Conservation (phyloP, 2,797 vertebrate species). For the Adelosebastes latens region DNA sequence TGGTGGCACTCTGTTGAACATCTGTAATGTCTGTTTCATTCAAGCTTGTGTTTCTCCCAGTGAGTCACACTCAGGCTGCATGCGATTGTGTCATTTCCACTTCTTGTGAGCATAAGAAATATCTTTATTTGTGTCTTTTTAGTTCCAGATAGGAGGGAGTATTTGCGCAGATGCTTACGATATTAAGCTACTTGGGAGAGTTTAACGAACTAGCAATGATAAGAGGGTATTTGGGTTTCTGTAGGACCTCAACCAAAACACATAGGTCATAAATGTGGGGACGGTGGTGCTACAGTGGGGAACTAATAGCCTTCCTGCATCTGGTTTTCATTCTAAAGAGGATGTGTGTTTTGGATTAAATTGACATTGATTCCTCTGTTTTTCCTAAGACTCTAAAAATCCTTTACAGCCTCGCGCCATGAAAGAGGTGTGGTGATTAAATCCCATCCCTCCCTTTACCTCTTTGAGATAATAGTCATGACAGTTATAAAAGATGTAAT, state of each 20-base stretch:
- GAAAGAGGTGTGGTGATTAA: constrained; percentile 64
- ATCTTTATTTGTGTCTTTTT: constrained; percentile 39
- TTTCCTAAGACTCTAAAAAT: constrained; percentile 70
- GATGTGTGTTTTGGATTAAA: constrained; percentile 82
- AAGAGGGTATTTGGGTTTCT: constrained; percentile 73
- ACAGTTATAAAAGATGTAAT: constrained; percentile 70
- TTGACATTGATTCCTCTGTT: constrained; percentile 77
- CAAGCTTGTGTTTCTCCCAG: constrained; percentile 20
- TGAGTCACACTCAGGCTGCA: constrained; percentile 35
- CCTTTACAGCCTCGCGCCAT: constrained; percentile 53
- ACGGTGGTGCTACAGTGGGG: constrained; percentile 69
- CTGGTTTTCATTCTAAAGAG: constrained; percentile 81
- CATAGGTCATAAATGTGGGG: constrained; percentile 76
- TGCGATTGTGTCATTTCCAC: constrained; percentile 37
- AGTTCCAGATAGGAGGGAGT: constrained; percentile 19
- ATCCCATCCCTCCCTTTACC: constrained; percentile 49
- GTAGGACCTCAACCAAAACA: constrained; percentile 75
- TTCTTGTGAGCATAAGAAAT: constrained; percentile 32
- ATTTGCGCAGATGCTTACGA: constrained; percentile 71
- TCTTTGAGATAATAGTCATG: constrained; percentile 51
- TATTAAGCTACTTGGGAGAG: constrained; percentile 60
- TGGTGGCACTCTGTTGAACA: constrained; percentile 28
- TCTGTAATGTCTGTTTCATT: constrained; percentile 45
- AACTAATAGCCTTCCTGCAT: constrained; percentile 76
- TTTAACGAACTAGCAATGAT: constrained; percentile 63